Percentiles rank a stretch among this genome's conserved stretches.
phyloP scores from a whole-genome alignment of 2,113 vertebrate genomes.

The Vanacampus margaritifer region DNA sequence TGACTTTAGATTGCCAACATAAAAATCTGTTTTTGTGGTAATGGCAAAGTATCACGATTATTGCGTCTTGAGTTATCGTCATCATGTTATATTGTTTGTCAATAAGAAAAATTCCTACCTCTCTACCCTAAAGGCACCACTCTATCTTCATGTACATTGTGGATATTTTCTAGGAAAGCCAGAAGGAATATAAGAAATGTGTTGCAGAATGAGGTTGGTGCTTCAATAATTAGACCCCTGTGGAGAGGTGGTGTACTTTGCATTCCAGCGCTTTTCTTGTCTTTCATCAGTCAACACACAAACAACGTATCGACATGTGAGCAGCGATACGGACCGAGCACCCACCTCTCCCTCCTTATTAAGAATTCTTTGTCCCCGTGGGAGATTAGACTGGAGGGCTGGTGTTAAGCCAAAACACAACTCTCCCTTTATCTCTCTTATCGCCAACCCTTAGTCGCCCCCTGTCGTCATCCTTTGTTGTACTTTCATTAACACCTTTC shows the following conservation, averaged over 20 bases:
- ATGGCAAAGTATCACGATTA: too few relatives aligned
- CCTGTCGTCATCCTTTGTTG: slow-evolving; percentile 10
- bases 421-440: slow-evolving; percentile 27
- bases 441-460: slow-evolving; percentile 1
- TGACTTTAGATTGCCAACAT: too few relatives aligned
- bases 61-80: too few relatives aligned
- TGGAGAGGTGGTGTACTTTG: background rate
- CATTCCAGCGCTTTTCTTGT: background rate
- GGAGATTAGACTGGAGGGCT: slow-evolving; percentile 42
- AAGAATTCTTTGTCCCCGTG: slow-evolving; percentile 29
- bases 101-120: too few relatives aligned
- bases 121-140: background rate
- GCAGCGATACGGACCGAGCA: background rate
- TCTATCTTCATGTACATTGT: background rate
- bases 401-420: slow-evolving; percentile 47
- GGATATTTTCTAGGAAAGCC: background rate
- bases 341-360: slow-evolving; percentile 8
- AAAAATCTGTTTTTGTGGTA: too few relatives aligned
- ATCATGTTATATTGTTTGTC: too few relatives aligned
- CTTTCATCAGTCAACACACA: background rate
- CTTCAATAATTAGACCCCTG: background rate
- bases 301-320: background rate
- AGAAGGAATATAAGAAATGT: background rate
- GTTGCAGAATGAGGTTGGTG: background rate
- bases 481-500: slow-evolving; percentile 24